Evolutionary conservation across 2,113 vertebrate species (phyloP), one percentile per base, ranked within the genome.

Genomic region (Cyphomyrus plagiostoma): DNA sequence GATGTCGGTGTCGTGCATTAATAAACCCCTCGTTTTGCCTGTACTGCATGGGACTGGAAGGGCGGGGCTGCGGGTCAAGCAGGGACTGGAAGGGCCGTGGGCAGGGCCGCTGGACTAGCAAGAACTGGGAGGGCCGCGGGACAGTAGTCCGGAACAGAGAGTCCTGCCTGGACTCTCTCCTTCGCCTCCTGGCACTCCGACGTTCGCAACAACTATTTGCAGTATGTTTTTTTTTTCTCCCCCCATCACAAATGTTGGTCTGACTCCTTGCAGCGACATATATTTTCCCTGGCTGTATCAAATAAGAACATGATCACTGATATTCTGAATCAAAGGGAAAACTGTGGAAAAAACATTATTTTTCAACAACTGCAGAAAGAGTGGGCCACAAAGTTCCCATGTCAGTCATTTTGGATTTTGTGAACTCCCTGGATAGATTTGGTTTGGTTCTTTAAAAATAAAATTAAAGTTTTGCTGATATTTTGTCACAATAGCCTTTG

Each of bases 291-390:
- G 80, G 11, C n/a, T 4, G 39, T 42, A 45, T 42, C 30, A 83
- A 83, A 83, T 83, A 39, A 83, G 80, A 23, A 83, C 23, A 46
- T 48, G 82, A 80, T 80, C 74, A 42, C 74, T 77, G 70, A 80
- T 80, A 42, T 80, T 80, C 35, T 80, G 30, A 80, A 80, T 80
- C 15, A 42, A 42, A 80, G 74, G 30, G 74, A 42, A 42, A 39
- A 19, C 11, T 35, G 35, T 19, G 74, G 13, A 19, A 80, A 80
- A 80, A 80, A 80, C 17, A 35, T 80, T 19, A 35, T 42, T 80
- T 42, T 77, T 77, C 35, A 77, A 35, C n/a, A 42, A 8, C 74
- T 19, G 11, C 30, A 80, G 35, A 80, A 80, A 80, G 35, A 70
- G 30, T 6, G 35, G 35, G 35, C 35, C 6, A 8, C 74, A 80